These are phyloP conservation scores for Serranochromis macrocephalus DNA, from an alignment of 2,113 vertebrate genomes.

Conservation along the genomic window DNA sequence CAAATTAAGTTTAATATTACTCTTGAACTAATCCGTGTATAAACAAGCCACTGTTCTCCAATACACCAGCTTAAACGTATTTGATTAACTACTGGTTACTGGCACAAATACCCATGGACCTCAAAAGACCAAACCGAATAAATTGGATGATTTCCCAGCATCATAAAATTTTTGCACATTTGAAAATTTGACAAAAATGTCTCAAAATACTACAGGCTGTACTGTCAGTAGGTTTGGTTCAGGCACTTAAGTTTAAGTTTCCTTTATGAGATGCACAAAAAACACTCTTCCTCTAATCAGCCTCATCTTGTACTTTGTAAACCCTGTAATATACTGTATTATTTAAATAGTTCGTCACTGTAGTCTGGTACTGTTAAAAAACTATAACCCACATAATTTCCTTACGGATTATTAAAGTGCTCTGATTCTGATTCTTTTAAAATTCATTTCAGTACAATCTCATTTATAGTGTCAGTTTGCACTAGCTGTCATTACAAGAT, in stretches of 20 bases:
- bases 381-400: not conserved
- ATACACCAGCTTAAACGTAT: not conserved
- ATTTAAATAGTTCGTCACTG: not conserved
- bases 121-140: not conserved
- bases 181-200: not conserved
- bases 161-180: not conserved
- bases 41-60: not conserved
- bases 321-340: not conserved
- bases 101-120: not conserved
- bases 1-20: not conserved
- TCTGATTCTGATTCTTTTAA: not conserved
- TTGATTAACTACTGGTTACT: not conserved
- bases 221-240: not conserved
- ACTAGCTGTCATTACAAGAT: not conserved
- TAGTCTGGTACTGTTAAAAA: not conserved
- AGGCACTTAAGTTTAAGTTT: not conserved
- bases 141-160: not conserved
- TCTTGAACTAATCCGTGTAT: not conserved
- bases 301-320: not conserved
- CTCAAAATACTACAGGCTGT: not conserved
- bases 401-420: not conserved
- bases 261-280: not conserved
- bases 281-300: not conserved
- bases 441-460: not conserved
- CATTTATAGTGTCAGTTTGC: not conserved